Base-by-base conservation (phyloP, 2,888 invertebrate species). In the Ennomos quercinarius region DNA sequence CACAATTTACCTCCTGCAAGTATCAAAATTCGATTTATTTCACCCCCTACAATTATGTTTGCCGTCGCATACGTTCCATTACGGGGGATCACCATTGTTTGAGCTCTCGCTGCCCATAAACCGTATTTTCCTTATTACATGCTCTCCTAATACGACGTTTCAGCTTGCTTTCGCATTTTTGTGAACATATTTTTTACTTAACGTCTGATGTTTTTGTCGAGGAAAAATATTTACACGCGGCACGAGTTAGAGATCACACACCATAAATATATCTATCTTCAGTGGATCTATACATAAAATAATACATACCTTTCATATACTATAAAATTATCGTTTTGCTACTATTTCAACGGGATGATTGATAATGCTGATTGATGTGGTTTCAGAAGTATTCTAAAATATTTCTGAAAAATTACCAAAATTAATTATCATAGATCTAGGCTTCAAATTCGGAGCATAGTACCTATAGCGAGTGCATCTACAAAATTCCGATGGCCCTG, bases 111-210 rank as follows among this genome's bases (percentile, higher is more conserved):
- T 68, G 75, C 65, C 76, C 79, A 77, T 86, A 84, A 85, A 84
- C 77, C 74, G 73, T 73, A 80, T 84, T 85, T 84, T 80, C 80
- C 80, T 80, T 83, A 77, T 80, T 79, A 81, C 80, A 68, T 74
- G 72, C 74, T 68, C 70, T 71, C 76, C 73, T 76, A 77, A 82
- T 80, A 81, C 78, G 78, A 81, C 78, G 78, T 80, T 83, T 78
- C 72, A 74, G 72, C 78, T 76, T 82, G 76, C 80, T 81, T 77
- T 49, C 55, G 52, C 73, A 68, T 76, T 75, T 51, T 72, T 72
- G 60, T 66, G 66, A 72, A 76, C 78, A 75, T 79, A 80, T 77
- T 80, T 80, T 76, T 80, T 61, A 63, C 58, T 60, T 57, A 65
- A 52, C 49, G 55, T 46, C 45, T 52, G 55, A 53, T 56, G 46